Percentiles rank a stretch among this genome's conserved stretches.
Conservation (phyloP, 2,113 vertebrate genomes). For the Vireo altiloquus region DNA sequence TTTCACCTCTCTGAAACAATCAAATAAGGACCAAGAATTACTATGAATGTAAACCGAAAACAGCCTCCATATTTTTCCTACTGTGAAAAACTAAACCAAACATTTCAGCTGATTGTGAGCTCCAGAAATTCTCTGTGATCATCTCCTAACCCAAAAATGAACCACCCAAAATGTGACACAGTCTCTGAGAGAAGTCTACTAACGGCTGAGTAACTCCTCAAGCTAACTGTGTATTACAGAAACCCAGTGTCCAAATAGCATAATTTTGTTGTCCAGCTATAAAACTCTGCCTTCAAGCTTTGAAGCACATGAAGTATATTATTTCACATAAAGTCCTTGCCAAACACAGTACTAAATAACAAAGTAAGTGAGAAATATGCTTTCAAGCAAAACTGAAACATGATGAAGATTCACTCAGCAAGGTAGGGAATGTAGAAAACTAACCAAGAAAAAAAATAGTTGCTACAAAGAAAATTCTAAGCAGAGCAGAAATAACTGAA, state of each 20-base stretch:
- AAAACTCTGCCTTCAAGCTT: constrained; percentile 6
- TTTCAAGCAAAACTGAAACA: constrained; percentile 36
- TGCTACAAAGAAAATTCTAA: background rate
- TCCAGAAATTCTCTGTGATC: background rate
- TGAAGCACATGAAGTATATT: background rate
- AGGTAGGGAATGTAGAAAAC: background rate
- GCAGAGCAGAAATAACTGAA: background rate
- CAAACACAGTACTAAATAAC: constrained; percentile 27
- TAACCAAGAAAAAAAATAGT: background rate
- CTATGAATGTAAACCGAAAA: background rate
- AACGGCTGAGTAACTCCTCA: background rate
- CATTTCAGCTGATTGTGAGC: background rate
- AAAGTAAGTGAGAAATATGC: constrained; percentile 40
- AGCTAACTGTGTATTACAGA: background rate
- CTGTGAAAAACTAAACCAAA: background rate
- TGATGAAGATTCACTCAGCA: background rate
- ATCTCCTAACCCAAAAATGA: background rate
- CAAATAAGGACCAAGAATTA: background rate
- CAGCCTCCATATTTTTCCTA: background rate
- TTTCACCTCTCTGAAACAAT: constrained; percentile 52
- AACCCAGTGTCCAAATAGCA: background rate
- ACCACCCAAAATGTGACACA: background rate
- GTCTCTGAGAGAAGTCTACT: background rate
- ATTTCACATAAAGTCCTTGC: background rate
- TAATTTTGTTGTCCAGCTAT: constrained; percentile 11